phyloP scores from a whole-genome alignment of 2,888 invertebrate species.

The Mythimna ferrago region DNA sequence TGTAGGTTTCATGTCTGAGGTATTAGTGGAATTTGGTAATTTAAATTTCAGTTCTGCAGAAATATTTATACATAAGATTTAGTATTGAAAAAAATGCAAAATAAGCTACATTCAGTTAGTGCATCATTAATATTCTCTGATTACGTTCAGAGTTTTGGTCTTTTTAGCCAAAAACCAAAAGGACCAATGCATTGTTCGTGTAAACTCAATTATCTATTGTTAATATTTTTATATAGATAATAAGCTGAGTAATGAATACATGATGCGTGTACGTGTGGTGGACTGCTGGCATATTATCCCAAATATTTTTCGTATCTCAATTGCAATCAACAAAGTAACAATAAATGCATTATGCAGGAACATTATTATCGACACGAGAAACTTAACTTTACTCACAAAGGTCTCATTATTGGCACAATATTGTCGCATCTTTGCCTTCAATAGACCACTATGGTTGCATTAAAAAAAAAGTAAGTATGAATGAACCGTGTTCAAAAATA shows the following conservation, averaged over 20 bases:
- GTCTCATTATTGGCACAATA: conserved; percentile 55
- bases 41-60: background rate
- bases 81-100: background rate
- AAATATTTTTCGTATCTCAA: conserved; percentile 8
- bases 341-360: conserved; percentile 52
- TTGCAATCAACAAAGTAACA: conserved; percentile 44
- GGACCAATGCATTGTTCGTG: background rate
- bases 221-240: no score
- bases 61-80: background rate
- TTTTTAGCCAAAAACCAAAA: background rate
- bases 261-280: no score
- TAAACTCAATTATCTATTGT: background rate
- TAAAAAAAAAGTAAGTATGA: conserved; percentile 57
- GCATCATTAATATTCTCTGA: background rate
- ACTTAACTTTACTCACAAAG: conserved; percentile 47
- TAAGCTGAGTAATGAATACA: no score
- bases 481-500: conserved; percentile 68
- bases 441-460: conserved; percentile 57
- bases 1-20: no score
- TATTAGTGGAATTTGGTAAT: no score
- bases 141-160: background rate
- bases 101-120: background rate
- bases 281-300: background rate
- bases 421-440: conserved; percentile 56
- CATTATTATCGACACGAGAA: conserved; percentile 40